Evolutionary conservation across 2,113 vertebrate species (phyloP).

Genomic region (Laticauda laticaudata): DNA sequence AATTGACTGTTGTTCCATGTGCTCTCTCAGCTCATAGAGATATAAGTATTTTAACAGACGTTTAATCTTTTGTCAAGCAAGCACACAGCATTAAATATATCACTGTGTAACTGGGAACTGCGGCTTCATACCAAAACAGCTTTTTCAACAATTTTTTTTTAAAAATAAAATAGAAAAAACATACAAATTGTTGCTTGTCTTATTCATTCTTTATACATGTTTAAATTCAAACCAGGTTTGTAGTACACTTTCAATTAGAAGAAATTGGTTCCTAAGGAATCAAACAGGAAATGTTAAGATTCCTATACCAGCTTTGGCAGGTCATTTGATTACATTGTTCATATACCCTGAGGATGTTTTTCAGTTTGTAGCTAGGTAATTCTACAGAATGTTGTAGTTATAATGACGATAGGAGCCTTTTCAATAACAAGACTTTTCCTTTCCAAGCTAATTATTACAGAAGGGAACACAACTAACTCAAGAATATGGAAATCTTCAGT

Average conservation of each 20-base stretch:
- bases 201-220: not conserved
- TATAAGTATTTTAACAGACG: constrained; percentile 7
- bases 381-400: not conserved
- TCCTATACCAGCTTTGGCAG: constrained; percentile 33
- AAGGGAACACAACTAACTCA: not conserved
- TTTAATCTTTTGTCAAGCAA: not conserved
- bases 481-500: constrained; percentile 8
- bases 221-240: constrained; percentile 26
- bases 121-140: not conserved
- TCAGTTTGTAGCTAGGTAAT: constrained; percentile 10
- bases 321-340: constrained; percentile 21
- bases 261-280: constrained; percentile 28
- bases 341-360: constrained; percentile 21
- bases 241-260: not conserved
- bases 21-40: not conserved
- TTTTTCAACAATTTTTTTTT: constrained; percentile 5
- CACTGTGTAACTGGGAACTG: not conserved
- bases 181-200: not conserved
- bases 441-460: not conserved
- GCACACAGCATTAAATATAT: not conserved
- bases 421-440: not conserved
- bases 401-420: not conserved
- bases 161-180: not conserved
- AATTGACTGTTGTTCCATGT: not conserved
- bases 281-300: constrained; percentile 25